phyloP scores from a whole-genome alignment of 1,140 invertebrate genomes.

The Chlorops oryzae region DNA sequence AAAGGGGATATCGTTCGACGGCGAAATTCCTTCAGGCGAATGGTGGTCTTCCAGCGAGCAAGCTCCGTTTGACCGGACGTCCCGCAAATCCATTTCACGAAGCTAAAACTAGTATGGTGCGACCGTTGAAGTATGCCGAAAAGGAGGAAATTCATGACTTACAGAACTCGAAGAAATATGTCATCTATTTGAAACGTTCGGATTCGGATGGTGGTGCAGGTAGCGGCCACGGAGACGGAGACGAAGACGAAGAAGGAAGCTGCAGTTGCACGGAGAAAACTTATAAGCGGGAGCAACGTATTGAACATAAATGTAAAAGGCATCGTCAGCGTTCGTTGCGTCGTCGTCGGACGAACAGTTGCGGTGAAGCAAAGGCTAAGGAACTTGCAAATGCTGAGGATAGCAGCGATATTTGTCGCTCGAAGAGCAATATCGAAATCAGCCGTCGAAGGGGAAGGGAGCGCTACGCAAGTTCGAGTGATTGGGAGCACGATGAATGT shows the following conservation, averaged over 20 bases:
- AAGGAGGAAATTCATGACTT: slow-evolving; percentile 43
- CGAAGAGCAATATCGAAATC: slow-evolving; percentile 46
- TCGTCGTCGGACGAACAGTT: slow-evolving; percentile 38
- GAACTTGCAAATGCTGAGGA: slow-evolving; percentile 12
- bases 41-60: slow-evolving; percentile 72
- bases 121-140: slow-evolving; percentile 40
- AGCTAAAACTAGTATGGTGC: slow-evolving; percentile 29
- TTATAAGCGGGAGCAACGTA: slow-evolving; percentile 34
- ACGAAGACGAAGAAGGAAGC: slow-evolving; percentile 7
- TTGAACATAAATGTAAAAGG: slow-evolving; percentile 26
- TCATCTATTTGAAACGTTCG: slow-evolving; percentile 38
- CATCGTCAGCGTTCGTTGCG: slow-evolving; percentile 29
- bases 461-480: slow-evolving; percentile 29
- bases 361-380: slow-evolving; percentile 27
- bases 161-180: slow-evolving; percentile 39
- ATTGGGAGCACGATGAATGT: slow-evolving; percentile 21
- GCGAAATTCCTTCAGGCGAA: slow-evolving; percentile 90
- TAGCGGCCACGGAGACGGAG: slow-evolving; percentile 3
- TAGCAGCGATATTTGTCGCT: slow-evolving; percentile 40
- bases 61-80: slow-evolving; percentile 51
- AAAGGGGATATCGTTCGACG: slow-evolving; percentile 76
- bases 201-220: slow-evolving; percentile 29
- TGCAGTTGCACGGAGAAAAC: slow-evolving; percentile 41
- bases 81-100: slow-evolving; percentile 38
- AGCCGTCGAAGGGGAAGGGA: slow-evolving; percentile 30